Conservation (phyloP, 2,113 vertebrate species). For the Hystrix cristata region DNA sequence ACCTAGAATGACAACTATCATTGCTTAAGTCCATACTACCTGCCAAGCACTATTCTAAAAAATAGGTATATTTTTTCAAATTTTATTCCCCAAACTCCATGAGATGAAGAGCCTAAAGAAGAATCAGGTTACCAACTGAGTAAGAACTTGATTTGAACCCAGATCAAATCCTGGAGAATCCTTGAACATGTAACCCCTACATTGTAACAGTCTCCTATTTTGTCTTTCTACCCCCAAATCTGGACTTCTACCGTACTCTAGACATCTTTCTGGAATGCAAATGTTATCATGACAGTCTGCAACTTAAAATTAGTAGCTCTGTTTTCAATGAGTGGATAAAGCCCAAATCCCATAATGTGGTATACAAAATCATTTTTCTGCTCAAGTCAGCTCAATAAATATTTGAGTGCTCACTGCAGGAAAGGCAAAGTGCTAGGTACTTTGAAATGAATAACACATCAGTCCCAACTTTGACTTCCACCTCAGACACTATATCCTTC, state of each 20-base stretch:
- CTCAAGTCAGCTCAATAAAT: conserved; percentile 47
- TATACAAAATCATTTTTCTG: conserved; percentile 59
- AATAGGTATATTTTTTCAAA: neutral
- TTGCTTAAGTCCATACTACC: neutral
- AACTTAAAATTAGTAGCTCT: conserved; percentile 37
- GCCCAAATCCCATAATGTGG: conserved; percentile 56
- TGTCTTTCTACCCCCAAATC: neutral
- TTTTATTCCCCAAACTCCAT: conserved; percentile 41
- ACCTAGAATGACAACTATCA: neutral
- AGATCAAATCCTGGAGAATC: neutral
- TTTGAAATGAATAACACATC: conserved; percentile 16
- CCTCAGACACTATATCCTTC: neutral
- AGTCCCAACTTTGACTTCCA: neutral
- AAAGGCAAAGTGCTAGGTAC: conserved; percentile 44
- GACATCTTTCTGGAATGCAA: conserved; percentile 51
- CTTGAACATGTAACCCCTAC: neutral
- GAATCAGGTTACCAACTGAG: neutral
- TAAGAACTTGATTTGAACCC: neutral
- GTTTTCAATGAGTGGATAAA: conserved; percentile 23
- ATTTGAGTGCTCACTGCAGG: neutral
- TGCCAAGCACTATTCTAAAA: neutral
- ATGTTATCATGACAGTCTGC: conserved; percentile 36
- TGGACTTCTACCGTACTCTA: conserved; percentile 19
- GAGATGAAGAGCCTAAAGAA: conserved; percentile 13
- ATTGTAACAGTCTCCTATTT: neutral